These are phyloP conservation scores for Magallana ariakensis DNA, from an alignment of 1,140 invertebrate genomes.

Conservation along the genomic window DNA sequence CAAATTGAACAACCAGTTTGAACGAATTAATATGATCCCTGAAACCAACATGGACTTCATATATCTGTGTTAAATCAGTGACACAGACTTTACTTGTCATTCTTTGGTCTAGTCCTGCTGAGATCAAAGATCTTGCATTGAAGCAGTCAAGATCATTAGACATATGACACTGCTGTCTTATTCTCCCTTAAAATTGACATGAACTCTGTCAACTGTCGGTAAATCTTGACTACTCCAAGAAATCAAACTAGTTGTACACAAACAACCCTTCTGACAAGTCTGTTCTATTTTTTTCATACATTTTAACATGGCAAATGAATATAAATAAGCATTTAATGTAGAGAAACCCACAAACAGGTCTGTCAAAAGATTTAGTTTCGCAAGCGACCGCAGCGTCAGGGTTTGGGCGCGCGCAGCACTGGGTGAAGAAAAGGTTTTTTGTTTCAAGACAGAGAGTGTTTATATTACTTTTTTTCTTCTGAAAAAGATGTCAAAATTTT, in stretches of 20 bases:
- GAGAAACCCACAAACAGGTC: background rate
- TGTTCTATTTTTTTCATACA: background rate
- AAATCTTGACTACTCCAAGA: background rate
- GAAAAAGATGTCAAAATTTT: constrained; percentile 41
- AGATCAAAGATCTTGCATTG: background rate
- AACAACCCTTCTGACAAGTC: constrained; percentile 37
- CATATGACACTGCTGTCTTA: background rate
- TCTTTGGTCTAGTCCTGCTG: background rate
- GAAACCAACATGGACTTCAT: background rate
- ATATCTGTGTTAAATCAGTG: too few species aligned
- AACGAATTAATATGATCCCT: constrained; percentile 8
- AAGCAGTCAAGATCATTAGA: background rate
- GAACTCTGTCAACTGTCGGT: constrained; percentile 7
- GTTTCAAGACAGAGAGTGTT: background rate
- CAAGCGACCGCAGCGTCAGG: constrained; percentile 37
- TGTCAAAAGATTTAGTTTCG: constrained; percentile 28
- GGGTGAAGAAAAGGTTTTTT: constrained; percentile 3
- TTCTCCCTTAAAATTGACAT: background rate
- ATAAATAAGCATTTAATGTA: background rate
- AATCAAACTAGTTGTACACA: constrained; percentile 25
- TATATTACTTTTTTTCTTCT: constrained; percentile 34
- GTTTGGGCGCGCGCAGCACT: background rate
- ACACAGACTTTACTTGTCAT: too few species aligned
- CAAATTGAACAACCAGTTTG: constrained; percentile 22
- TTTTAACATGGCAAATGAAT: too few species aligned